phyloP scores from a whole-genome alignment of 1,140 invertebrate species.

The Coelopa frigida region DNA sequence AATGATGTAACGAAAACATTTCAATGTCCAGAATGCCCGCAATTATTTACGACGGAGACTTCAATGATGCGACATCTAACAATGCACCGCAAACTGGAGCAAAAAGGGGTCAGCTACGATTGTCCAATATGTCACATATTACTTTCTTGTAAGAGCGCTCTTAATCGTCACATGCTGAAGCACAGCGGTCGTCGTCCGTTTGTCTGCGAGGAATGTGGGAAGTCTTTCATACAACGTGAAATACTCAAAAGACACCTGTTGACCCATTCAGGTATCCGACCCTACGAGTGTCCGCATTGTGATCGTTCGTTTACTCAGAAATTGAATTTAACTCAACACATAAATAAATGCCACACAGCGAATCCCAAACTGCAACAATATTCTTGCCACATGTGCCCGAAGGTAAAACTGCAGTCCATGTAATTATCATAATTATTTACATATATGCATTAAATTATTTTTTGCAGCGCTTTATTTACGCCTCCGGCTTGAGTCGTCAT shows the following conservation, averaged over 20 bases:
- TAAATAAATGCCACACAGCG: constrained; percentile 53
- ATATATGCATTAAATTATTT: neutral
- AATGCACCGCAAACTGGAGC: constrained; percentile 53
- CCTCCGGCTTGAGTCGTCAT: constrained; percentile 63
- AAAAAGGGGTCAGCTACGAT: constrained; percentile 43
- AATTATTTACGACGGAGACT: constrained; percentile 50
- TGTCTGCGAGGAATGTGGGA: constrained; percentile 62
- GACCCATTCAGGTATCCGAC: constrained; percentile 78
- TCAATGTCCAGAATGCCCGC: constrained; percentile 51
- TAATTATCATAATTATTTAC: too few species aligned
- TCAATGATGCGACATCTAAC: constrained; percentile 56
- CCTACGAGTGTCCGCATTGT: constrained; percentile 70
- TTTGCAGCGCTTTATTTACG: constrained; percentile 36
- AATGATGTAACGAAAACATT: constrained; percentile 48
- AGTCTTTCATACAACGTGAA: constrained; percentile 69
- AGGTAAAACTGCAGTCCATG: too few species aligned
- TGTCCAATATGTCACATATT: constrained; percentile 67
- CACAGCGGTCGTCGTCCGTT: constrained; percentile 73
- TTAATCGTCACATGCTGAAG: constrained; percentile 69
- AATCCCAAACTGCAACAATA: constrained; percentile 54
- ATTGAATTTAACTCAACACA: constrained; percentile 57
- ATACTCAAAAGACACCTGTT: constrained; percentile 75
- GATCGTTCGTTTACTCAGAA: constrained; percentile 66
- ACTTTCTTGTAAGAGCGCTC: constrained; percentile 72
- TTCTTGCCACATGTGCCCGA: constrained; percentile 60